Evolutionary conservation across 2,113 vertebrate genomes (phyloP), one percentile per base, ranked within the genome.

Genomic region (Gallinago media): DNA sequence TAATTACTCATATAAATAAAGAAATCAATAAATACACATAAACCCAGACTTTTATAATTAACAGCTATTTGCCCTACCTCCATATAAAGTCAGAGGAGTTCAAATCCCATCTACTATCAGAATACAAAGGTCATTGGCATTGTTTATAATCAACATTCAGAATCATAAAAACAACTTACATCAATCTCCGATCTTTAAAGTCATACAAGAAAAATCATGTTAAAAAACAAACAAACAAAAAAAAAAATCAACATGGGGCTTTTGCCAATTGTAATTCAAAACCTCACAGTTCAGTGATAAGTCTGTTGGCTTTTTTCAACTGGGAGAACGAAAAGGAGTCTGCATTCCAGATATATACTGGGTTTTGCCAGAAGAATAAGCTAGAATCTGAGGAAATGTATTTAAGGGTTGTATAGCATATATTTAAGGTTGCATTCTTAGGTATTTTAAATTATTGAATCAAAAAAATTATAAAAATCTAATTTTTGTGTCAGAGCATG

Each of bases 281-380:
- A 80, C 7, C 12, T 31, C 18, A 40, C 7, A 54, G 11, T 26
- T 58, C 27, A 54, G 15, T 34, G 15, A 8, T 26, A 56, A 54
- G 18, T 26, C 29, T 54, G 12, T n/a, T 61, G 15, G 8, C 4
- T 44, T 63, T 80, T 74, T 78, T 38, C 46, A 34, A 4, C 20
- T 40, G 18, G 17, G 4, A 88, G 29, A 36, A 12, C 0, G 1
- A 52, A 86, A 68, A 52, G 26, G 11, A 27, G 8, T 1, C 2
- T 52, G 9, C 8, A 36, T 55, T 80, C 19, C 44, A 65, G 12
- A 38, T 38, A 27, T 31, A 5, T 23, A 15, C 8, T 31, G n/a
- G 4, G 2, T 1, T 83, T 91, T 80, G 20, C 11, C 17, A 12
- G 22, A 15, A 76, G 11, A n/a, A 44, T 66, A 76, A 72, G 8